These are phyloP conservation scores for Thunnus maccoyii DNA, from an alignment of 2,113 vertebrate genomes.

Conservation along the genomic window DNA sequence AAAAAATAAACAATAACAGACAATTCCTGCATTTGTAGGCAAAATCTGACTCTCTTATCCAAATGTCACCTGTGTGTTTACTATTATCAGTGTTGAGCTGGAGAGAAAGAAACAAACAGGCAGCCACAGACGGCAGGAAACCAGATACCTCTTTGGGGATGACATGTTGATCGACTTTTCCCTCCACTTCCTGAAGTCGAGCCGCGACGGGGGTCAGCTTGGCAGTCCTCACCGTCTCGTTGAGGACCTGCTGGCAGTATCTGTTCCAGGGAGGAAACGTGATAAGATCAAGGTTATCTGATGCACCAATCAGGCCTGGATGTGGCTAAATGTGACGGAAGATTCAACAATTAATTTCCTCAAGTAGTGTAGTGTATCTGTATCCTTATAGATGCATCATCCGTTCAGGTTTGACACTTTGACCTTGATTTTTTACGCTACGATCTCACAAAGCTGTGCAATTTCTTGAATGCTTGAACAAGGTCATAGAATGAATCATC, in stretches of 20 bases:
- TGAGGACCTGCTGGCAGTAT: conserved; percentile 94
- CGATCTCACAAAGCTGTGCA: not conserved
- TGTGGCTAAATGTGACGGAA: too few species aligned
- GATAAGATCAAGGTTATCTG: not conserved
- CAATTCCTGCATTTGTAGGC: too few species aligned
- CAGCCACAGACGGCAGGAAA: conserved; percentile 6
- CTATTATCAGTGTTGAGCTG: not conserved
- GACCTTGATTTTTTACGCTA: not conserved
- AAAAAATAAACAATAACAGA: too few species aligned
- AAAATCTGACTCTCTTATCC: too few species aligned
- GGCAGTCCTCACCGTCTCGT: conserved; percentile 93
- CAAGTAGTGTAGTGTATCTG: too few species aligned
- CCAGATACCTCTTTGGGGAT: conserved; percentile 93
- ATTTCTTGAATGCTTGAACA: not conserved
- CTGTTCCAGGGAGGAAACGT: conserved; percentile 73
- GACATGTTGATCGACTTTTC: conserved; percentile 91
- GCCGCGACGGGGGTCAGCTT: conserved; percentile 95
- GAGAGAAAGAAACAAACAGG: not conserved
- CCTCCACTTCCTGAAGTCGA: conserved; percentile 93
- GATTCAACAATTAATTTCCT: too few species aligned
- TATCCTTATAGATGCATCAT: too few species aligned
- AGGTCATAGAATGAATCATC: not conserved
- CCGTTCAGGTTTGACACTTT: too few species aligned
- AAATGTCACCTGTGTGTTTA: not conserved
- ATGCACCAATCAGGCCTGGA: not conserved